Conservation (phyloP, 2,888 invertebrate species). For the Ormyrus pomaceus region DNA sequence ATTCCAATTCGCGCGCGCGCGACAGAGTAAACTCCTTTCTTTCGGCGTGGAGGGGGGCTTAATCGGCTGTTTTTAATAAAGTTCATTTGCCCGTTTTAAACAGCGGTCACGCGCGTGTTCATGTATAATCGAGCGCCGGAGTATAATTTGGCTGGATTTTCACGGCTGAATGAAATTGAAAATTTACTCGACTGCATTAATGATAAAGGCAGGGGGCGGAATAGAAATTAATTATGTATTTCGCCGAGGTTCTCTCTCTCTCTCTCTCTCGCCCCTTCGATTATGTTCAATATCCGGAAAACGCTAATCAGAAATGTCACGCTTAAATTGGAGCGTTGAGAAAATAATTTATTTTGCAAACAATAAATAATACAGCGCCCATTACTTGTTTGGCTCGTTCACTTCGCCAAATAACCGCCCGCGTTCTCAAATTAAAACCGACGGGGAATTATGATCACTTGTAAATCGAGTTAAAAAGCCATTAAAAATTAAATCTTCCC, state of each 20-base stretch:
- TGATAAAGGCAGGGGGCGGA: slow-evolving; percentile 20
- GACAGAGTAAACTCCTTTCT: not conserved
- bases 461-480: no score
- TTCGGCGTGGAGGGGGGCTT: not conserved
- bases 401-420: no score
- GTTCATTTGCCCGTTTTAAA: slow-evolving; percentile 5
- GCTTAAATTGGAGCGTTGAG: not conserved
- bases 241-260: not conserved
- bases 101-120: not conserved
- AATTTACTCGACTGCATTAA: slow-evolving; percentile 35
- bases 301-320: slow-evolving; percentile 8
- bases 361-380: not conserved
- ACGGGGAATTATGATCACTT: no score
- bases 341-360: slow-evolving; percentile 15
- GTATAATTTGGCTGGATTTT: not conserved
- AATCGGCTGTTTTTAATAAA: not conserved
- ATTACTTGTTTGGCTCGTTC: no score
- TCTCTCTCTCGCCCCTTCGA: not conserved
- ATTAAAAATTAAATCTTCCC: no score
- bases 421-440: no score
- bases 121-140: not conserved
- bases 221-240: slow-evolving; percentile 47
- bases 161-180: slow-evolving; percentile 28
- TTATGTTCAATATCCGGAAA: slow-evolving; percentile 8
- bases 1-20: not conserved